These are phyloP conservation scores for Chaetura pelagica DNA, from an alignment of 2,113 vertebrate species.

Conservation along the genomic window DNA sequence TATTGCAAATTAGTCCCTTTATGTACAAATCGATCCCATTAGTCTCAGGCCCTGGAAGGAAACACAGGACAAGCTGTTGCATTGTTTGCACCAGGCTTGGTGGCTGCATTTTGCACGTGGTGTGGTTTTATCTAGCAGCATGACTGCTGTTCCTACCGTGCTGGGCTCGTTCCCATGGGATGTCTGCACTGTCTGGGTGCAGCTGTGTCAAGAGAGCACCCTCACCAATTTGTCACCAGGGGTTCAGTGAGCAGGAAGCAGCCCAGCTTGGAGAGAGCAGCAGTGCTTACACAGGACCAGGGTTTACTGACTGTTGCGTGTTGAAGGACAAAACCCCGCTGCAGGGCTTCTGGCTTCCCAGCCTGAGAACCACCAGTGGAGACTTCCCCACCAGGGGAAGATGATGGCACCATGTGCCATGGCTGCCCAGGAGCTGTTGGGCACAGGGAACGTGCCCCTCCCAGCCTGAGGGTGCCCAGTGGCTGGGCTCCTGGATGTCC, in stretches of 20 bases:
- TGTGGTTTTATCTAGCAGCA: neutral
- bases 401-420: too few relatives aligned
- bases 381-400: too few relatives aligned
- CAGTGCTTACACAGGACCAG: accelerated
- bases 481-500: too few relatives aligned
- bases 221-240: neutral
- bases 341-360: neutral
- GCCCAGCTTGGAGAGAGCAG: neutral
- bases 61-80: neutral
- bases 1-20: neutral
- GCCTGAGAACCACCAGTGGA: too few relatives aligned
- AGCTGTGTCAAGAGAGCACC: neutral
- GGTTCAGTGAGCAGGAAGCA: accelerated
- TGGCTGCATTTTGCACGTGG: neutral
- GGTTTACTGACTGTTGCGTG: neutral
- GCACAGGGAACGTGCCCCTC: too few relatives aligned
- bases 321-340: neutral
- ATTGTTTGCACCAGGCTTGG: neutral
- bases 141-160: accelerated
- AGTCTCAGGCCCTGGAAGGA: neutral
- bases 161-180: accelerated
- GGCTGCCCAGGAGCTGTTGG: too few relatives aligned
- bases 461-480: too few relatives aligned
- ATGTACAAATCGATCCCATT: neutral
- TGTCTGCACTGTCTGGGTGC: neutral